Evolutionary conservation across 2,113 vertebrate genomes (phyloP), one percentile per base, ranked within the genome.

Genomic region (Tretioscincus oriximinensis): DNA sequence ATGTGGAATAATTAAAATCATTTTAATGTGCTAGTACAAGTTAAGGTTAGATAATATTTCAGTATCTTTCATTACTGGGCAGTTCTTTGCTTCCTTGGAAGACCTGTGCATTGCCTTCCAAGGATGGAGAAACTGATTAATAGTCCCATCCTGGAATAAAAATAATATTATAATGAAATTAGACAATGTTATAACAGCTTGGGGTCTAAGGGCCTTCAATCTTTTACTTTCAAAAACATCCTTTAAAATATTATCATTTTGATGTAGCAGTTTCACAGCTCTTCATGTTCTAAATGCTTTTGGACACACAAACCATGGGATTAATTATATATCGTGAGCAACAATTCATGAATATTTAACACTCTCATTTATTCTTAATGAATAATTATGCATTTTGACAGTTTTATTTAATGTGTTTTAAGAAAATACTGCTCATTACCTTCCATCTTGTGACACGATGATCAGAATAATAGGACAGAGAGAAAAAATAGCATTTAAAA

Each of bases 291-390:
- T 92, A 94, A 93, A 88, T 90, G 86, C 86, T 92, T 91, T 94
- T 94, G 93, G 94, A 95, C 93, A 93, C 88, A 92, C 86, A 95
- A 91, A 94, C 93, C 92, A 90, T 87, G 91, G 93, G 94, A 96
- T 95, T 96, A 96, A 96, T 95, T 95, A 94, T 90, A 95, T 90
- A 93, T 90, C 88, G 88, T 89, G 89, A 95, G 90, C 88, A 95
- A 95, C 93, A 94, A 91, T 93, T 94, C 95, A 95, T 96, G 94
- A 96, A 96, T 96, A 96, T 96, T 95, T 95, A 95, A 95, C 90
- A 92, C 66, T 70, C 87, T 95, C 92, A 96, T 95, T 94, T 96
- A 96, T 95, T 95, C 93, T 96, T 96, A 95, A 96, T 96, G 93
- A 96, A 96, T 94, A 95, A 94, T 96, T 95, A 95, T 95, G 93